Evolutionary conservation across 2,113 vertebrate genomes (phyloP).

Genomic region (Gila orcuttii): DNA sequence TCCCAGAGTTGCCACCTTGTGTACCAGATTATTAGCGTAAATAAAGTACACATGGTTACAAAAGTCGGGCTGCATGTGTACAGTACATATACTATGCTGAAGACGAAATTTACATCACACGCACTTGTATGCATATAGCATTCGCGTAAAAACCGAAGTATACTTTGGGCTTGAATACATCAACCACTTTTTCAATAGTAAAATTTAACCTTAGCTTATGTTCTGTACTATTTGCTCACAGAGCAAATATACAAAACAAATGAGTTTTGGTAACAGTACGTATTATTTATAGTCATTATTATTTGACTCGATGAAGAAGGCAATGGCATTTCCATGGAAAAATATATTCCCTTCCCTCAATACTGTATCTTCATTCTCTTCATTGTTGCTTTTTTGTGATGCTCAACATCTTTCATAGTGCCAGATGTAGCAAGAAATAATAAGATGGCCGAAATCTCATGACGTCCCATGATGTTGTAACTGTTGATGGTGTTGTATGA

Average conservation of each 20-base stretch:
- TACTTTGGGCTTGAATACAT: background rate
- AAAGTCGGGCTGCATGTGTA: background rate
- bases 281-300: background rate
- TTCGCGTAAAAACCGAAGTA: background rate
- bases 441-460: background rate
- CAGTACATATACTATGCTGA: background rate
- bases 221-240: conserved; percentile 10
- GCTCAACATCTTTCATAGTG: background rate
- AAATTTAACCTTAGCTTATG: background rate
- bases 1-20: background rate
- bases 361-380: conserved; percentile 12
- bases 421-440: background rate
- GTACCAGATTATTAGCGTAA: background rate
- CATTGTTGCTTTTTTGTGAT: background rate
- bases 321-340: background rate
- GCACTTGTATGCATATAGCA: background rate
- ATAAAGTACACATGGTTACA: background rate
- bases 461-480: too few relatives aligned
- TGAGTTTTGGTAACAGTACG: background rate
- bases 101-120: background rate
- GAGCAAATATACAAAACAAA: conserved; percentile 27
- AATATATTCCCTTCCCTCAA: conserved; percentile 16
- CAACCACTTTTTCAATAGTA: background rate
- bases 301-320: conserved; percentile 6
- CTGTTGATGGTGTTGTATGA: background rate